Conservation (phyloP, 1,140 invertebrate genomes). For the Odontomachus brunneus region DNA sequence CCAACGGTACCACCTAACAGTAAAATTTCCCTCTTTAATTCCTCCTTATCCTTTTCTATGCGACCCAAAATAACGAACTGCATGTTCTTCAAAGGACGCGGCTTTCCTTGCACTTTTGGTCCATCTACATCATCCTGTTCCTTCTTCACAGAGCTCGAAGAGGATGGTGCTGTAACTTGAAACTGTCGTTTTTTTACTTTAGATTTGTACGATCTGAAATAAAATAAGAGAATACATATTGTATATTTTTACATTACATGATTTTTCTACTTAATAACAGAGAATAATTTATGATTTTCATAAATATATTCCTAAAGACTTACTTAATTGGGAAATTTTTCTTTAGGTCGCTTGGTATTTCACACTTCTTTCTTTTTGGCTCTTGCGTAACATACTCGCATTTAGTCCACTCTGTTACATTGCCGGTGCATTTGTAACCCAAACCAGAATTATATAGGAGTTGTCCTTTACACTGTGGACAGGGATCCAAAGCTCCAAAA, state of each 20-base stretch:
- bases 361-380: constrained; percentile 91
- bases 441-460: constrained; percentile 89
- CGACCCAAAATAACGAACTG: constrained; percentile 92
- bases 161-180: constrained; percentile 86
- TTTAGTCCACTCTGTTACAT: constrained; percentile 96
- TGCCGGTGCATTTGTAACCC: constrained; percentile 93
- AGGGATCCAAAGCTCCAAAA: constrained; percentile 94
- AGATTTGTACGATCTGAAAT: constrained; percentile 84
- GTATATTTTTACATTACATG: constrained; percentile 41
- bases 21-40: constrained; percentile 89
- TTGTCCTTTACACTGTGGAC: constrained; percentile 93
- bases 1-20: constrained; percentile 91
- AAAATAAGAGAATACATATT: not conserved
- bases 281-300: not conserved
- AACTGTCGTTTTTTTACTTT: constrained; percentile 88
- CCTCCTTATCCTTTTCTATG: constrained; percentile 87
- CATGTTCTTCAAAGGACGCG: constrained; percentile 91
- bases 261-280: not conserved
- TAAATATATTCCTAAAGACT: constrained; percentile 56
- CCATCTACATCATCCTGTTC: constrained; percentile 86
- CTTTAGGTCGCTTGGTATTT: constrained; percentile 89
- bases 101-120: constrained; percentile 86
- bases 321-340: constrained; percentile 88
- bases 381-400: constrained; percentile 91
- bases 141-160: constrained; percentile 85